Evolutionary conservation across 2,888 invertebrate species (phyloP), one percentile per base, ranked within the genome.

Genomic region (Macaria notata): DNA sequence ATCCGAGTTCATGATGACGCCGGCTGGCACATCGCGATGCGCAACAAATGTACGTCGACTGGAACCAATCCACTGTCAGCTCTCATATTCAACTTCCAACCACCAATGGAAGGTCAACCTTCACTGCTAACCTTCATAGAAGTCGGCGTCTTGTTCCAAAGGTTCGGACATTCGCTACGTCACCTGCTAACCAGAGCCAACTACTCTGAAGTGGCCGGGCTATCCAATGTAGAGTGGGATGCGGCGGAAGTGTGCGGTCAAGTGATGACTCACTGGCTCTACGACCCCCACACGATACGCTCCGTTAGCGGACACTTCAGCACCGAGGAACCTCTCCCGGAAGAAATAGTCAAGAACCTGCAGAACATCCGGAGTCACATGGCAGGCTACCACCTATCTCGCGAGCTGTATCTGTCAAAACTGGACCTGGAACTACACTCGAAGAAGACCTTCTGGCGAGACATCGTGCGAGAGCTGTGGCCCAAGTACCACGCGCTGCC

Each of bases 211-310:
- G 93, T 98, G 0, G 94, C 97, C 3, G 98, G 98, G 0, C 86
- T 96, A 30, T 95, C 95, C 0, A 97, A 96, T 79, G 93, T 98
- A 0, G 99, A 99, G 88, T 98, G 98, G 97, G 99, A 99, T 83
- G 96, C 97, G 0, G 95, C 96, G 0, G 95, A 96, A 76, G 94
- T 98, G 0, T 95, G 96, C 61, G 95, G 96, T 0, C 93, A 96
- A 70, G 96, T 99, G 54, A 93, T 99, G 93, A 92, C 93, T 0
- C 95, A 95, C 76, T 97, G 97, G 94, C 83, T 97, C 5, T 94
- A 94, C 64, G 94, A 96, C 68, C 92, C 94, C 0, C 74, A 87
- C 30, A 92, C 92, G 3, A 79, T 94, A 38, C 88, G 92, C 70
- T 85, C 92, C 0, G 93, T 98, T 49, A 95, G 96, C 47, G 92